These are phyloP conservation scores for Ptyas mucosa DNA, from an alignment of 2,113 vertebrate genomes.

Conservation along the genomic window DNA sequence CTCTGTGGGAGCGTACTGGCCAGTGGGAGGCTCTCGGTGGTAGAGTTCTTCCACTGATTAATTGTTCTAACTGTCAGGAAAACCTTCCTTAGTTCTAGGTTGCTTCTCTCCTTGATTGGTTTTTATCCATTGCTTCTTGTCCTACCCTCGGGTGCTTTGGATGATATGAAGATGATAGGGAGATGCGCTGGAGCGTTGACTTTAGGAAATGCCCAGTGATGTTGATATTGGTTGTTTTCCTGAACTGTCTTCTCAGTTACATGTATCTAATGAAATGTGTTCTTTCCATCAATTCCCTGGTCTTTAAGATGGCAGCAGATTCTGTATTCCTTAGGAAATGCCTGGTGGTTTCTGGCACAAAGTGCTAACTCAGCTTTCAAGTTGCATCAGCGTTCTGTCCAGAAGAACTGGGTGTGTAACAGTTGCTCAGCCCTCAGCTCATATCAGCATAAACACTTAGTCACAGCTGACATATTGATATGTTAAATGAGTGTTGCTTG, in stretches of 20 bases:
- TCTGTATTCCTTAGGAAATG: conserved; percentile 35
- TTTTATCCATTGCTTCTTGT: not conserved
- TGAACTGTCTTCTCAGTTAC: not conserved
- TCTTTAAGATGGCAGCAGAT: conserved; percentile 3
- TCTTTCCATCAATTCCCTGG: not conserved
- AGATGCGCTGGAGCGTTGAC: not conserved
- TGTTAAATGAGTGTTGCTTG: conserved; percentile 49
- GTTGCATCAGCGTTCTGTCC: conserved; percentile 45
- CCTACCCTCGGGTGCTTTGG: not conserved
- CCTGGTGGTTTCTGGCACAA: conserved; percentile 47
- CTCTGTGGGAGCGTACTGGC: too few species aligned
- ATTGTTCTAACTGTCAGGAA: not conserved
- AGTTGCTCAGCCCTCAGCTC: conserved; percentile 61
- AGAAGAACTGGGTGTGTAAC: conserved; percentile 46
- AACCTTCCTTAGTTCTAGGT: not conserved
- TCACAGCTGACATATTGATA: conserved; percentile 63
- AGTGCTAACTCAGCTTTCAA: conserved; percentile 57
- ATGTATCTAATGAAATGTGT: not conserved
- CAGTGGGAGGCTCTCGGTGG: too few species aligned
- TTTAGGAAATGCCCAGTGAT: not conserved
- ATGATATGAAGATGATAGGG: not conserved
- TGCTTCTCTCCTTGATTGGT: not conserved
- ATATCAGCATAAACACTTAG: conserved; percentile 68
- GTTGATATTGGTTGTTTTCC: too few species aligned
- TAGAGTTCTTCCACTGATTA: not conserved